Evolutionary conservation across 2,888 invertebrate species (phyloP).

Genomic region (Polydrusus pterygomalis): DNA sequence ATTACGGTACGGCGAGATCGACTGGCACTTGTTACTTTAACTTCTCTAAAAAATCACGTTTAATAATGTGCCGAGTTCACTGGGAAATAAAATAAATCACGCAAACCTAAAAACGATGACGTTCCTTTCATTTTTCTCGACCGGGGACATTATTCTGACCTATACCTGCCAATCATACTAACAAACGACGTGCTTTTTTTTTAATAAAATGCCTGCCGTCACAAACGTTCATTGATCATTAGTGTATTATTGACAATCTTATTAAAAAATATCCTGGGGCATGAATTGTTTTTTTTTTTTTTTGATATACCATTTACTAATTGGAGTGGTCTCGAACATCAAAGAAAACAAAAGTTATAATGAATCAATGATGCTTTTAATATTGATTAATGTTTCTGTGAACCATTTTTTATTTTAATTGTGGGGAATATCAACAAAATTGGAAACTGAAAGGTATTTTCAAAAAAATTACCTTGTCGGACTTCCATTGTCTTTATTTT

Average conservation of each 20-base stretch:
- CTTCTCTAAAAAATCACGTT: background rate
- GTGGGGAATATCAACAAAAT: too few relatives aligned
- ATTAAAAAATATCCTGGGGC: background rate
- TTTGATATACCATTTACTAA: background rate
- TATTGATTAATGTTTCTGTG: too few relatives aligned
- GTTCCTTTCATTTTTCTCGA: background rate
- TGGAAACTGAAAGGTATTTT: too few relatives aligned
- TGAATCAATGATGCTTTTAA: background rate
- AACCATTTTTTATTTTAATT: too few relatives aligned
- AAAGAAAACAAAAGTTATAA: conserved; percentile 4
- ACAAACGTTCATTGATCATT: conserved; percentile 10
- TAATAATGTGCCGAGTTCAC: background rate
- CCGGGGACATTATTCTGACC: conserved; percentile 7
- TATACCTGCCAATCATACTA: conserved; percentile 18
- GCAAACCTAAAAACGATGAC: background rate
- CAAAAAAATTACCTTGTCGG: too few relatives aligned
- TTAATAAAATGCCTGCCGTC: conserved; percentile 2
- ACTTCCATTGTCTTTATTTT: too few relatives aligned
- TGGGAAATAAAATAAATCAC: conserved; percentile 13
- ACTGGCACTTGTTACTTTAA: too few relatives aligned
- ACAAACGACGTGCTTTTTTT: conserved; percentile 2
- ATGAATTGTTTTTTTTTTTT: conserved; percentile 13
- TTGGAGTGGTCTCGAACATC: conserved; percentile 2
- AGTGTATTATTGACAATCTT: conserved; percentile 10
- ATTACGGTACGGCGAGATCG: too few relatives aligned